Conservation (phyloP, 1,140 invertebrate species). For the Drosophila nebulosa region DNA sequence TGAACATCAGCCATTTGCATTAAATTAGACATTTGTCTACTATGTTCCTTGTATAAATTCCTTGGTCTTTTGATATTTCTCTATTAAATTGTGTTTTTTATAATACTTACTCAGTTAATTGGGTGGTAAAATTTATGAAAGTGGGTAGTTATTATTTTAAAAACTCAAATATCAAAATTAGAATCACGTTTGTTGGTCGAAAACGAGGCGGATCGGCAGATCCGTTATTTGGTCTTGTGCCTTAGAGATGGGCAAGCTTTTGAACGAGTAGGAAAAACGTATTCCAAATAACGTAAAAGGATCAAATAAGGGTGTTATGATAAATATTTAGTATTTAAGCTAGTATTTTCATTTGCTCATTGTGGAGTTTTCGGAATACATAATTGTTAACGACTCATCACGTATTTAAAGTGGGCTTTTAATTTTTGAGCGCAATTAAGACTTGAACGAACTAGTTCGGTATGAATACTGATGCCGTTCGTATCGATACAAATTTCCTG, state of each 20-base stretch:
- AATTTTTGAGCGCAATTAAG: too few species aligned
- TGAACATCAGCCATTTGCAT: slow-evolving; percentile 53
- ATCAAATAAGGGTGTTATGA: background rate
- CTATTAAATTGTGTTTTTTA: background rate
- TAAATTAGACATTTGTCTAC: slow-evolving; percentile 29
- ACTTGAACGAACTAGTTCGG: too few species aligned
- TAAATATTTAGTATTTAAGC: too few species aligned
- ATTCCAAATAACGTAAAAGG: background rate
- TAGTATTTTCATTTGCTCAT: too few species aligned
- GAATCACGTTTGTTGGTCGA: slow-evolving; percentile 57
- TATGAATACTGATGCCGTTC: too few species aligned
- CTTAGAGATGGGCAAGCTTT: slow-evolving; percentile 2
- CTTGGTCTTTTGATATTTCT: background rate
- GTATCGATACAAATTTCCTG: too few species aligned
- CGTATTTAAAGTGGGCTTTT: too few species aligned
- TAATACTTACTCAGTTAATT: slow-evolving; percentile 37
- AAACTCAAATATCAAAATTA: slow-evolving; percentile 30
- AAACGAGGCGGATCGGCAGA: slow-evolving; percentile 32
- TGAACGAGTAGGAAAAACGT: background rate
- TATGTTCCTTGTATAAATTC: background rate
- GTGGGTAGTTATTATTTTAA: slow-evolving; percentile 19
- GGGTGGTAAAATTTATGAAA: slow-evolving; percentile 33
- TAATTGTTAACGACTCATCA: too few species aligned
- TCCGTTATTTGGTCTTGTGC: slow-evolving; percentile 55
- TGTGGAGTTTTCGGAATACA: too few species aligned